Percentiles rank a stretch among this genome's conserved stretches.
phyloP scores from a whole-genome alignment of 2,888 invertebrate genomes.

The Branchipolynoe longqiensis region DNA sequence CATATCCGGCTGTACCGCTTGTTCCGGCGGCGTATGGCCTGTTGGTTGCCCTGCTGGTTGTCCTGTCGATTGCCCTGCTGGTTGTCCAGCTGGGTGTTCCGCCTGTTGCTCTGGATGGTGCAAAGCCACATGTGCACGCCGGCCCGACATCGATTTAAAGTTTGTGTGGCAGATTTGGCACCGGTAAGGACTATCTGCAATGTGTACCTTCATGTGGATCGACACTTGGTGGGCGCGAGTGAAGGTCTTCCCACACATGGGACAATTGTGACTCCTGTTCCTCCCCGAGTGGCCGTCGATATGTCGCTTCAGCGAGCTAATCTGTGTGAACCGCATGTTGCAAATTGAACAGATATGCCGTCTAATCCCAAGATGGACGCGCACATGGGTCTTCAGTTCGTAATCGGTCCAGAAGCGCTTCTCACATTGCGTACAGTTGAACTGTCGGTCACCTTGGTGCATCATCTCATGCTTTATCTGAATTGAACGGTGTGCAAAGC shows the following conservation, averaged over 20 bases:
- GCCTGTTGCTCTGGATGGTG: slow-evolving; percentile 28
- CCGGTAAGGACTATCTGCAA: slow-evolving; percentile 15
- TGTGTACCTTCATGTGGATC: slow-evolving; percentile 39
- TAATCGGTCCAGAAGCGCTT: slow-evolving; percentile 66
- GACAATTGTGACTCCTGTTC: slow-evolving; percentile 14
- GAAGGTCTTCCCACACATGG: slow-evolving; percentile 34
- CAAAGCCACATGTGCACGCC: background rate
- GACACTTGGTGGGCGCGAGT: slow-evolving; percentile 44
- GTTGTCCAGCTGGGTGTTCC: too few species aligned
- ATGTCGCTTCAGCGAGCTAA: slow-evolving; percentile 66
- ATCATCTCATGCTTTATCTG: slow-evolving; percentile 46
- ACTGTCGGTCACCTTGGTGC: slow-evolving; percentile 59
- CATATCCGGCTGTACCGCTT: too few species aligned
- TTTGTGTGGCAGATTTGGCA: slow-evolving; percentile 23
- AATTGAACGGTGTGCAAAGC: slow-evolving; percentile 32
- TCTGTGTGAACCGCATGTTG: slow-evolving; percentile 66
- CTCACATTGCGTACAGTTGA: slow-evolving; percentile 60
- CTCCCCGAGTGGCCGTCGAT: slow-evolving; percentile 60
- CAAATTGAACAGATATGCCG: slow-evolving; percentile 67
- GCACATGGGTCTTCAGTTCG: slow-evolving; percentile 68
- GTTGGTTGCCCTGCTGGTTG: too few species aligned
- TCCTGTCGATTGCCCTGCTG: too few species aligned
- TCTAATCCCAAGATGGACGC: slow-evolving; percentile 66
- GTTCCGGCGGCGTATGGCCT: too few species aligned
- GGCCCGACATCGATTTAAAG: slow-evolving; percentile 12